Conservation (phyloP, 1,140 invertebrate genomes). For the Arctopsyche grandis region DNA sequence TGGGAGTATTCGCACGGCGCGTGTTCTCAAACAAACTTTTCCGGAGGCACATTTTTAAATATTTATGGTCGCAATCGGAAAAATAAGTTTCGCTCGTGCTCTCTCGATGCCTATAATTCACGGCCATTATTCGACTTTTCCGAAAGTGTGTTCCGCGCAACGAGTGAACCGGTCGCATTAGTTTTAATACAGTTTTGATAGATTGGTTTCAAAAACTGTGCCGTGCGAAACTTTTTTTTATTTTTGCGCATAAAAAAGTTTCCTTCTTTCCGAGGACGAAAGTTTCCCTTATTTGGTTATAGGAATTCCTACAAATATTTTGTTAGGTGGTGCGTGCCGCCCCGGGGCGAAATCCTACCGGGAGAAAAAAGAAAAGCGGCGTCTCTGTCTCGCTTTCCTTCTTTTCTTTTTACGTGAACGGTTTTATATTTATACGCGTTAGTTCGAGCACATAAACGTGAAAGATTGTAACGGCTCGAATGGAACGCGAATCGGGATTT, state of each 20-base stretch:
- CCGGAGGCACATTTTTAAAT: slow-evolving; percentile 39
- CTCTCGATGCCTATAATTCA: slow-evolving; percentile 51
- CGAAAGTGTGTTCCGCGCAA: slow-evolving; percentile 47
- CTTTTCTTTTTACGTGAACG: slow-evolving; percentile 22
- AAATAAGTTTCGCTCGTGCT: slow-evolving; percentile 35
- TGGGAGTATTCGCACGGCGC: neutral
- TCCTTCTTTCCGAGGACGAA: neutral
- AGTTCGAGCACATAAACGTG: slow-evolving; percentile 12
- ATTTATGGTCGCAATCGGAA: slow-evolving; percentile 47
- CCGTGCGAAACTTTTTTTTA: neutral
- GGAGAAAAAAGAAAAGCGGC: neutral
- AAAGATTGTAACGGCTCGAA: neutral
- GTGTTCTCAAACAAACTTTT: neutral
- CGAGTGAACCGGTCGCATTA: slow-evolving; percentile 48
- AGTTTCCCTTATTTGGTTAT: slow-evolving; percentile 52
- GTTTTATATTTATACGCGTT: neutral
- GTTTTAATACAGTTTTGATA: slow-evolving; percentile 55
- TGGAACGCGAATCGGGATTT: too few species aligned
- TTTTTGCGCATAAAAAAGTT: slow-evolving; percentile 10
- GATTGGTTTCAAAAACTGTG: slow-evolving; percentile 46
- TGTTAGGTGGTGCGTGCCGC: slow-evolving; percentile 32
- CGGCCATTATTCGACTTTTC: slow-evolving; percentile 51
- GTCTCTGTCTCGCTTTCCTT: neutral
- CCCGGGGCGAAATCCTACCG: neutral
- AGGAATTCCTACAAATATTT: slow-evolving; percentile 35